A percentile compares a stretch with the other conserved stretches of the same genome.
These are phyloP conservation scores for Orestias chungarensis DNA, from an alignment of 2,797 vertebrate species.

Conservation along the genomic window DNA sequence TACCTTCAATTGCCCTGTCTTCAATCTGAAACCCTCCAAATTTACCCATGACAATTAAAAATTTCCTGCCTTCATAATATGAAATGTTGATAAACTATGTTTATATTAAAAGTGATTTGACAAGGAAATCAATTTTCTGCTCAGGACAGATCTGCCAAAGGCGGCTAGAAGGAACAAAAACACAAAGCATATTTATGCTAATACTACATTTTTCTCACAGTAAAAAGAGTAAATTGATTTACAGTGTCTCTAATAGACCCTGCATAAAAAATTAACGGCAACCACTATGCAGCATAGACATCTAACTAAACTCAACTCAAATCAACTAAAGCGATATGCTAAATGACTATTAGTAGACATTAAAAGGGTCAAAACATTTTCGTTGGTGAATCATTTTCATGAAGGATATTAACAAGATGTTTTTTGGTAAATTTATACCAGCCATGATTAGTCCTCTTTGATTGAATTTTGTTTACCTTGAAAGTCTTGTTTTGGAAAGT, in stretches of 20 bases:
- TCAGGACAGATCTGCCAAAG: slow-evolving; percentile 50
- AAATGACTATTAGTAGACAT: no score
- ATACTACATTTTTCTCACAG: slow-evolving; percentile 51
- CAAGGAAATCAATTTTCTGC: slow-evolving; percentile 31
- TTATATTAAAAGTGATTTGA: slow-evolving; percentile 48
- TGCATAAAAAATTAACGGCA: neutral
- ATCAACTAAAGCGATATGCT: neutral
- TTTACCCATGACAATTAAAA: slow-evolving; percentile 20
- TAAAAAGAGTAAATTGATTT: slow-evolving; percentile 49
- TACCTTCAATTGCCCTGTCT: slow-evolving; percentile 22
- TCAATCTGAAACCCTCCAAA: slow-evolving; percentile 34
- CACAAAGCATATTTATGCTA: slow-evolving; percentile 62
- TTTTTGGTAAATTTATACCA: no score
- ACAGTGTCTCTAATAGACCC: neutral
- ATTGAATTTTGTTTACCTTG: no score
- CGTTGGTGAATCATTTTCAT: no score
- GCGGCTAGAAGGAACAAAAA: slow-evolving; percentile 61
- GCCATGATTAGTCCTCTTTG: no score
- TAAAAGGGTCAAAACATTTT: no score
- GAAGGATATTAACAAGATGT: no score
- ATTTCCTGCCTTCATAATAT: slow-evolving; percentile 21
- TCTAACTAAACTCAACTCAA: neutral
- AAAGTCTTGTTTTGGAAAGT: no score
- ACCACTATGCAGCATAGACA: neutral
- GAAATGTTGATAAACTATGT: slow-evolving; percentile 32